phyloP scores from a whole-genome alignment of 2,113 vertebrate species.

The Parotia lawesii region DNA sequence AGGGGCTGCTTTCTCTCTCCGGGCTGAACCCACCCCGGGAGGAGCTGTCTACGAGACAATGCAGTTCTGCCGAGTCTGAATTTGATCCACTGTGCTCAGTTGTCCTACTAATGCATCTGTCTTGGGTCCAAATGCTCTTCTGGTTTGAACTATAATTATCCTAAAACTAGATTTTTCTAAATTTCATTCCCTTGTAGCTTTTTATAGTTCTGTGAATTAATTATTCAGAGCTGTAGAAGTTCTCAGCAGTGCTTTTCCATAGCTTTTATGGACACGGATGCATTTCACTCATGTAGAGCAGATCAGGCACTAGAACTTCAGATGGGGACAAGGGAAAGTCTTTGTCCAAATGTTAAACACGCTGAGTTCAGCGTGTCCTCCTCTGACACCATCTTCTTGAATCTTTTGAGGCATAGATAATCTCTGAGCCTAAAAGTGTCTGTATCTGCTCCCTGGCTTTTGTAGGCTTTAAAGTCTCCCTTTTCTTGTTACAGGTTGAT shows the following conservation, averaged over 20 bases:
- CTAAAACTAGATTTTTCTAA: conserved; percentile 64
- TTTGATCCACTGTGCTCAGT: neutral
- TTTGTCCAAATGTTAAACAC: neutral
- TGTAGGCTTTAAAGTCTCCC: neutral
- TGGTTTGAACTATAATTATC: conserved; percentile 66
- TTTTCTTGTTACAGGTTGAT: neutral
- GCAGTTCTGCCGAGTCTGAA: neutral
- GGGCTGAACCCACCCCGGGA: neutral
- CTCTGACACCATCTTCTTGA: neutral
- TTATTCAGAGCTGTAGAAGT: conserved; percentile 54
- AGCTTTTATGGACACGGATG: neutral
- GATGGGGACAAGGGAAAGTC: neutral
- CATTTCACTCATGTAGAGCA: neutral
- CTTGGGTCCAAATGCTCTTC: conserved; percentile 40
- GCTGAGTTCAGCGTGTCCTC: neutral
- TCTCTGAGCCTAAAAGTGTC: neutral
- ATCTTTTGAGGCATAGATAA: neutral
- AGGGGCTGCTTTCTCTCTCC: neutral
- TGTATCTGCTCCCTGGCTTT: neutral
- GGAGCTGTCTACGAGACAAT: neutral
- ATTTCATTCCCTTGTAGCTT: conserved; percentile 52
- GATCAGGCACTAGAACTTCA: neutral
- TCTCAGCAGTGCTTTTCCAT: conserved; percentile 23
- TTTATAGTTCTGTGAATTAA: conserved; percentile 64
- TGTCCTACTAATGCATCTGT: conserved; percentile 49